A percentile compares a stretch with the other conserved stretches of the same genome.
phyloP scores from a whole-genome alignment of 2,888 invertebrate species.

The Lithophane semibrunnea region DNA sequence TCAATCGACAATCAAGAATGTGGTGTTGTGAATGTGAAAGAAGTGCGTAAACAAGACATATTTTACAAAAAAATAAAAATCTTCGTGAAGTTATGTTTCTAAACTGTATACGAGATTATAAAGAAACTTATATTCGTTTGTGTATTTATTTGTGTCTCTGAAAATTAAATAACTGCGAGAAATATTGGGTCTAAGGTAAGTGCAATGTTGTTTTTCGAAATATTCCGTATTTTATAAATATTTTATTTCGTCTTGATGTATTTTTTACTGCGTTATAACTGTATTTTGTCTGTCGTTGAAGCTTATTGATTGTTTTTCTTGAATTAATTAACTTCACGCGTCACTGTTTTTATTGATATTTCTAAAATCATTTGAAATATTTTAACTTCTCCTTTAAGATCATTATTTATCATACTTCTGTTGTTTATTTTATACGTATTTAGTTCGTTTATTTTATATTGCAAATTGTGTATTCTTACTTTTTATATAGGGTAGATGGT shows the following conservation, averaged over 20 bases:
- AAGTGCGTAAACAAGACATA: slow-evolving; percentile 71
- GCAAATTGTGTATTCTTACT: too few species aligned
- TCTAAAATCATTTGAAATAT: background rate
- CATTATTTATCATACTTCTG: background rate
- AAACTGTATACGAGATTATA: background rate
- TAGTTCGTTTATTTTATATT: background rate
- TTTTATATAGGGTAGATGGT: background rate
- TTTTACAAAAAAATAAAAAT: slow-evolving; percentile 45
- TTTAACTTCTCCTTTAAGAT: background rate
- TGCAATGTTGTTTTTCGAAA: slow-evolving; percentile 51
- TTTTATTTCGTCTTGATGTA: slow-evolving; percentile 12
- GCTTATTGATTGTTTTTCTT: slow-evolving; percentile 12
- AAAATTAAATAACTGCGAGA: slow-evolving; percentile 6
- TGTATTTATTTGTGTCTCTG: slow-evolving; percentile 36
- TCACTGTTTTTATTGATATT: slow-evolving; percentile 29
- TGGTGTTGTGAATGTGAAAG: slow-evolving; percentile 55
- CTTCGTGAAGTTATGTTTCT: slow-evolving; percentile 23
- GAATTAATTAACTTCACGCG: slow-evolving; percentile 16
- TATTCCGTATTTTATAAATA: slow-evolving; percentile 19
- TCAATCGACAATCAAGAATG: slow-evolving; percentile 68
- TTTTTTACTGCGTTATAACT: background rate
- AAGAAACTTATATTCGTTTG: slow-evolving; percentile 15
- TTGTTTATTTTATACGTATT: background rate
- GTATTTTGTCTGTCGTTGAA: slow-evolving; percentile 11
- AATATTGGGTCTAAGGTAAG: slow-evolving; percentile 52